Evolutionary conservation across 2,113 vertebrate genomes (phyloP).

Genomic region (Athene cunicularia): DNA sequence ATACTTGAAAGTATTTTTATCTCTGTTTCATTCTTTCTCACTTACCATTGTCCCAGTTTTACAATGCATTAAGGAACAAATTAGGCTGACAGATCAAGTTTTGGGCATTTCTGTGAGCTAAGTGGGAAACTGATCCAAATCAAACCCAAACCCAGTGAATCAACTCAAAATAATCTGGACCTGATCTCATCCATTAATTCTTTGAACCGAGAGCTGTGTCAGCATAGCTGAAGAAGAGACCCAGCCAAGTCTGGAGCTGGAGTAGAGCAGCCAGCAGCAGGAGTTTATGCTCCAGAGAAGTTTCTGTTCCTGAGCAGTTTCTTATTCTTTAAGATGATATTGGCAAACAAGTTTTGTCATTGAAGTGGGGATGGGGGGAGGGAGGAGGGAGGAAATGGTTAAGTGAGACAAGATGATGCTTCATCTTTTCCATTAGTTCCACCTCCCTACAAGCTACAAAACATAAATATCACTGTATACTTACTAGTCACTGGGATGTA

Average conservation of each 20-base stretch:
- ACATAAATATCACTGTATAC: neutral
- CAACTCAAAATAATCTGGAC: neutral
- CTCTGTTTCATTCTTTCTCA: neutral
- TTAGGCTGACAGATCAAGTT: neutral
- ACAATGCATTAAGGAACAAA: neutral
- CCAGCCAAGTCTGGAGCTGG: neutral
- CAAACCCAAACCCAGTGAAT: neutral
- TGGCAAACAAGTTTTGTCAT: neutral
- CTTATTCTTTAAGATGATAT: neutral
- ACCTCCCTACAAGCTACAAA: neutral
- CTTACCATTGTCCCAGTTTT: neutral
- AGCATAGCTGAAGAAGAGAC: neutral
- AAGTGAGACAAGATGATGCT: neutral
- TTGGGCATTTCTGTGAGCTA: neutral
- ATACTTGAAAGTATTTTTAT: neutral
- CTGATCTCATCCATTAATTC: neutral
- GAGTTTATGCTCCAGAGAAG: neutral
- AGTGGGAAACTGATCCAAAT: neutral
- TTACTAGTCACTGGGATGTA: no score
- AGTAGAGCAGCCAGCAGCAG: neutral
- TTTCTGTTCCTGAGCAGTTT: neutral
- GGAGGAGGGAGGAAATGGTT: neutral
- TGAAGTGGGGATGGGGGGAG: rapidly evolving
- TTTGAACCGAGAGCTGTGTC: neutral
- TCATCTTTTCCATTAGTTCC: neutral